phyloP scores from a whole-genome alignment of 2,888 invertebrate species.

The Caenorhabditis doughertyi region DNA sequence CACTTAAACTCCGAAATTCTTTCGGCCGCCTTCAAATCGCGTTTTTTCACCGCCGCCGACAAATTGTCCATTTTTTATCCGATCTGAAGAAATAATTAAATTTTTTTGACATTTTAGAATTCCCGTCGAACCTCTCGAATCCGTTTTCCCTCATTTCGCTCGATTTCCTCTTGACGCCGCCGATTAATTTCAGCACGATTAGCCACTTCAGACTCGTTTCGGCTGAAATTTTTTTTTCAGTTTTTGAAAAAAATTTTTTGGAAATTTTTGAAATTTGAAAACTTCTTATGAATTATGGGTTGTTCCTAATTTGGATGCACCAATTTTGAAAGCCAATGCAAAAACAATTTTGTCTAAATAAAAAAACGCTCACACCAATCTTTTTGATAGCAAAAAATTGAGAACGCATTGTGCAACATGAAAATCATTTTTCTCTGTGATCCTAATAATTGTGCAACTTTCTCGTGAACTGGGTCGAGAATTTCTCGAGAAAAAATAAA shows the following conservation, averaged over 20 bases:
- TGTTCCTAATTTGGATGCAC: too few relatives aligned
- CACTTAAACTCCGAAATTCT: conserved; percentile 61
- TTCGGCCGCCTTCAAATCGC: conserved; percentile 63
- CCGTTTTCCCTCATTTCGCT: conserved; percentile 18
- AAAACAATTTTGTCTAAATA: too few relatives aligned
- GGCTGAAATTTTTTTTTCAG: too few relatives aligned
- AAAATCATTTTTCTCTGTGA: conserved; percentile 96
- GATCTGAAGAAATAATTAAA: conserved; percentile 40
- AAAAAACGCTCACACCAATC: conserved; percentile 86
- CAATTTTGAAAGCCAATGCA: too few relatives aligned
- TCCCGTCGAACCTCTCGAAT: conserved; percentile 9
- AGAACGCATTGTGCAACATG: conserved; percentile 99
- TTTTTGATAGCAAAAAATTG: conserved; percentile 98
- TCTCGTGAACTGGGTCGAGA: conserved; percentile 92
- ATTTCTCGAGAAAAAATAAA: conserved; percentile 95
- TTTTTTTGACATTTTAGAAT: neutral
- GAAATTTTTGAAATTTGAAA: too few relatives aligned
- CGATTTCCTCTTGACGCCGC: conserved; percentile 42
- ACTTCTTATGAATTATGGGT: too few relatives aligned
- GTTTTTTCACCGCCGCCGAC: conserved; percentile 49
- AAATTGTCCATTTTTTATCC: conserved; percentile 57
- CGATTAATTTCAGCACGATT: conserved; percentile 15
- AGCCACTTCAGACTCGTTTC: conserved; percentile 33
- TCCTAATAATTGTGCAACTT: conserved; percentile 92
- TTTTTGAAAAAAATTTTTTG: too few relatives aligned